Conservation (phyloP, 2,797 vertebrate species). For the Choloepus didactylus region DNA sequence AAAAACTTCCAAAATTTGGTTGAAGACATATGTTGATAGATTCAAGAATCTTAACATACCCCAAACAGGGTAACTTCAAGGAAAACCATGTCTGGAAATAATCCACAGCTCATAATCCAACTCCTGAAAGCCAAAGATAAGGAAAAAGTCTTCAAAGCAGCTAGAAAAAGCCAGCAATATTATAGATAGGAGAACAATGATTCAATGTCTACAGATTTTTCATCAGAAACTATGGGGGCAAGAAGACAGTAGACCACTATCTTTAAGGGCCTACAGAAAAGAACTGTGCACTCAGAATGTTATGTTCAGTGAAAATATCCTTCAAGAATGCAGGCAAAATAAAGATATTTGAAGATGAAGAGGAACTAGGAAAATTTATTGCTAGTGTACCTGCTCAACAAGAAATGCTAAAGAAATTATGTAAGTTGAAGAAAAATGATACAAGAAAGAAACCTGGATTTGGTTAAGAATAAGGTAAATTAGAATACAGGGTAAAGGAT, state of each 20-base stretch:
- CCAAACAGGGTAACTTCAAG: background rate
- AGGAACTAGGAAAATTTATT: background rate
- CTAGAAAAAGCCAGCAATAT: background rate
- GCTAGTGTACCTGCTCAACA: background rate
- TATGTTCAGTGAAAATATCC: background rate
- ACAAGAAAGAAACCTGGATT: background rate
- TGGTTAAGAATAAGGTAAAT: too few species aligned
- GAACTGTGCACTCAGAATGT: background rate
- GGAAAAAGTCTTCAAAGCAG: background rate
- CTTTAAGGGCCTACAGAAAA: background rate
- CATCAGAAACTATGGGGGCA: background rate
- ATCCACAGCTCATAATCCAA: background rate
- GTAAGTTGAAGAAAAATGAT: background rate
- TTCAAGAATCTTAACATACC: conserved; percentile 10
- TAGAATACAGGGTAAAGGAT: too few species aligned
- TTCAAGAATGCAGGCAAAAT: background rate
- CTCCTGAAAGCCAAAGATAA: background rate
- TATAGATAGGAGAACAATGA: background rate
- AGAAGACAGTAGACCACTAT: background rate
- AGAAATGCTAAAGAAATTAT: background rate
- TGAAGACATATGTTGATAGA: background rate
- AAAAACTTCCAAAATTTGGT: background rate
- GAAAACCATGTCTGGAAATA: background rate
- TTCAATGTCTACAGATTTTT: background rate
- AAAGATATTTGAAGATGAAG: background rate